Evolutionary conservation across 2,888 invertebrate genomes (phyloP), one percentile per base, ranked within the genome.

Genomic region (Lordiphosa andalusiaca): DNA sequence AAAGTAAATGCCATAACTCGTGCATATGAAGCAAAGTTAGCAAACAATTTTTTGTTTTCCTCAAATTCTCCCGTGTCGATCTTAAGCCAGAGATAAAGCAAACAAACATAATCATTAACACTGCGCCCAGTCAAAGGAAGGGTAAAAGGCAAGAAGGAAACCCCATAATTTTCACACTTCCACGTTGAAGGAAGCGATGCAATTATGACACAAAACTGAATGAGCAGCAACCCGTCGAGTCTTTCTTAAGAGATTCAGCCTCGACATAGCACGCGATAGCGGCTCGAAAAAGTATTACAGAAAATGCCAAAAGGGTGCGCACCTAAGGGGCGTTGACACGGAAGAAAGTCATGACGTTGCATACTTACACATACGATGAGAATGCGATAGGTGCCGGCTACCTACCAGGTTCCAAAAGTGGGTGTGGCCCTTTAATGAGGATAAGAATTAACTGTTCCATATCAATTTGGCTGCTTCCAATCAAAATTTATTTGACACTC

Each of bases 341-440:
- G 23, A 59, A 49, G 50, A 69, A 72, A 72, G 84, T 81, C 77
- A 80, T 80, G 84, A 73, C 71, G 53, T 38, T 68, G 73, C 81
- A 83, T 71, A 65, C 51, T 38, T 67, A 69, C 84, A 83, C 84
- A 83, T 69, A 67, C 51, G 41, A 46, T 56, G 48, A 49, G 54
- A 54, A 19, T 42, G 60, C 39, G 41, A 38, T 37, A 16, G 39
- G 53, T 64, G 55, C 12, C 4, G 12, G 10, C 65, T 63, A 63
- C 62, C 65, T 63, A 63, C 62, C 62, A 56, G 62, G 65, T 25
- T 5, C 12, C 12, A 13, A 67, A 63, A 71, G 82, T 76, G 74
- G 86, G 87, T 72, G 86, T 81, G 85, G 60, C 71, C 48, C 63
- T 48, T 71, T 78, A 86, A 86, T 85, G 81, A 86, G 72, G 69